Evolutionary conservation across 2,797 vertebrate genomes (phyloP).

Genomic region (Geotrypetes seraphini): DNA sequence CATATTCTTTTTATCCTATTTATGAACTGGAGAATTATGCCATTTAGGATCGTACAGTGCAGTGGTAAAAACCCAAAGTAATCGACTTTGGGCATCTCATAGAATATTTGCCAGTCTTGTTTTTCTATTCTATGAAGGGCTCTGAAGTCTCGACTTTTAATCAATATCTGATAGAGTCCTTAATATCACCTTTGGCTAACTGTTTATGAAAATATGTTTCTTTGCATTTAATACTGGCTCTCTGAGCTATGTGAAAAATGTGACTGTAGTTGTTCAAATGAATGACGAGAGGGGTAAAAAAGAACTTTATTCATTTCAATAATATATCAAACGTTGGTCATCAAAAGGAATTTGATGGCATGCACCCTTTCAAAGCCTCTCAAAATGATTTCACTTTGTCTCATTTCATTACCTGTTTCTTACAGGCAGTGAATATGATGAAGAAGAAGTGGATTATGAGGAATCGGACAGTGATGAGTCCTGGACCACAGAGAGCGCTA

Average conservation of each 20-base stretch:
- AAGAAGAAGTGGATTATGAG: slow-evolving; percentile 94
- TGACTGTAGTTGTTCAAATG: no score
- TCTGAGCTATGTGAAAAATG: slow-evolving; percentile 16
- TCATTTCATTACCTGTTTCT: slow-evolving; percentile 11
- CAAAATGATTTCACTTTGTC: not conserved
- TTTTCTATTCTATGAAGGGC: slow-evolving; percentile 9
- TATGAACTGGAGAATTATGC: slow-evolving; percentile 65
- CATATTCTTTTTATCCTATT: slow-evolving; percentile 68
- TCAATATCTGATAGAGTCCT: slow-evolving; percentile 18
- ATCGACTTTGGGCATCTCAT: slow-evolving; percentile 27
- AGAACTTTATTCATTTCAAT: slow-evolving; percentile 15
- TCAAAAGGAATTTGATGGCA: no score
- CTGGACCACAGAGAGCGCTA: slow-evolving; percentile 97
- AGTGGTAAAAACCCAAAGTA: slow-evolving; percentile 41
- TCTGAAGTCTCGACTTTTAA: slow-evolving; percentile 20
- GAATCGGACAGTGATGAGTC: slow-evolving; percentile 97
- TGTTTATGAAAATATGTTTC: slow-evolving; percentile 15
- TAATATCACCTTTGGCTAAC: slow-evolving; percentile 1
- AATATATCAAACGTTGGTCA: no score
- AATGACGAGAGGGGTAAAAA: slow-evolving; percentile 6
- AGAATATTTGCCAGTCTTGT: slow-evolving; percentile 10
- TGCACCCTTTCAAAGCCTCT: no score
- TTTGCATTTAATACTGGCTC: slow-evolving; percentile 9
- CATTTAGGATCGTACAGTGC: slow-evolving; percentile 45
- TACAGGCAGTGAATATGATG: slow-evolving; percentile 94